Evolutionary conservation across 2,888 invertebrate species (phyloP), one percentile per base, ranked within the genome.

Genomic region (Temnothorax unifasciatus): DNA sequence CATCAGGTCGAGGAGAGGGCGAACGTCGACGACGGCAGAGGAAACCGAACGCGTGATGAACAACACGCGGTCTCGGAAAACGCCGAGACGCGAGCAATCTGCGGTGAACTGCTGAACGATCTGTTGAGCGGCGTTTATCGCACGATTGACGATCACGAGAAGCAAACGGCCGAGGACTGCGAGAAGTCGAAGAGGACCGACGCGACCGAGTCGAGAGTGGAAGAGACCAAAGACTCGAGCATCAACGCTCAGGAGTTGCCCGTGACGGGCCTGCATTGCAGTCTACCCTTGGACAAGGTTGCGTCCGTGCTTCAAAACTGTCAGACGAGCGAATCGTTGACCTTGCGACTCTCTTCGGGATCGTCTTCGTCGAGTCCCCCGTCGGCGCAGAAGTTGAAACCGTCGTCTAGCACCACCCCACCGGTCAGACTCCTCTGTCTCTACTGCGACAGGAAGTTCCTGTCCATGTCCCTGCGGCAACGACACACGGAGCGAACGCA

Each of bases 371-470:
- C 64, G 21, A 64, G 5, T 38, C 64, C 76, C 2, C 21, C 84
- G 2, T 68, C 74, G 8, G 21, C 86, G 11, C 83, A 86, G n/a
- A 90, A 87, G 47, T 54, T 87, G 13, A 93, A 92, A 66, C 88
- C 91, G 1, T 82, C 89, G 0, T 87, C 92, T 0, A 4, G 13
- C n/a, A 50, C 21, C 34, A 44, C 29, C 18, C 92, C 93, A 0
- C 91, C 92, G 3, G 90, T 94, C 15, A 87, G 93, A 64, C 94
- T 94, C 41, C 88, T 95, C 4, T 94, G 95, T 79, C 91, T 94
- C 4, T 95, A 95, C 79, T 95, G 95, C 88, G 94, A 95, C 82
- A 89, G 94, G 5, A 94, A 94, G 85, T 95, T 95, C 77, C 86
- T 92, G 38, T 94, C 94, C 6, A 94, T 94, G 85, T 94, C 94